phyloP scores from a whole-genome alignment of 2,797 vertebrate genomes.

The Ctenochaetus hawaiiensis region DNA sequence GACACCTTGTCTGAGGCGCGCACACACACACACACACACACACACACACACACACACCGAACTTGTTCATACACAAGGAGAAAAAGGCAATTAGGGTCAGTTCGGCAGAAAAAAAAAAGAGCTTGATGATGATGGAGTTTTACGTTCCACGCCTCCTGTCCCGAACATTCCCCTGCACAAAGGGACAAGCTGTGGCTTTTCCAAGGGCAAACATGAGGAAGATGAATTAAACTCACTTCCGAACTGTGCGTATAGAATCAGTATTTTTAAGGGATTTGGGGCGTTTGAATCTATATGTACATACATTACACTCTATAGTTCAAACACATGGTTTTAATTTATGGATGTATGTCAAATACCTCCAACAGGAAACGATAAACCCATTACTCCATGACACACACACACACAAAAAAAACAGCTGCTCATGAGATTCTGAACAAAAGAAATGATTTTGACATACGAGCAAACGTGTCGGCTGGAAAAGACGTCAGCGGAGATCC shows the following conservation, averaged over 20 bases:
- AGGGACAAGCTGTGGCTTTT: constrained; percentile 54
- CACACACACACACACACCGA: constrained; percentile 33
- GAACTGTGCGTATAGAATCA: constrained; percentile 22
- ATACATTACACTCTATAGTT: constrained; percentile 11
- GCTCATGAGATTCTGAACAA: constrained; percentile 9
- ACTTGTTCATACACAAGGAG: constrained; percentile 61
- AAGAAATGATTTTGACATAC: background rate
- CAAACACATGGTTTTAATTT: constrained; percentile 49
- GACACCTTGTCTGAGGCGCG: constrained; percentile 58
- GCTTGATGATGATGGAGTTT: constrained; percentile 66
- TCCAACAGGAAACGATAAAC: constrained; percentile 23
- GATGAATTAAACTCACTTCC: constrained; percentile 44
- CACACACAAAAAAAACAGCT: constrained; percentile 16
- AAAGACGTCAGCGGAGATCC: constrained; percentile 4
- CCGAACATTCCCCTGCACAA: constrained; percentile 48
- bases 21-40: constrained; percentile 30
- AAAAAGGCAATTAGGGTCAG: constrained; percentile 74
- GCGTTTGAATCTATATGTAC: constrained; percentile 26
- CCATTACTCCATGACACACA: background rate
- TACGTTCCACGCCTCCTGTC: constrained; percentile 45
- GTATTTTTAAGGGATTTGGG: constrained; percentile 42
- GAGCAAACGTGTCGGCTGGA: constrained; percentile 11
- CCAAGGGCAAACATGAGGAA: constrained; percentile 61
- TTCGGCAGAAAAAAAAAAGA: constrained; percentile 16
- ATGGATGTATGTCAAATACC: constrained; percentile 14